phyloP scores from a whole-genome alignment of 2,888 invertebrate genomes.

The Desoria tigrina region DNA sequence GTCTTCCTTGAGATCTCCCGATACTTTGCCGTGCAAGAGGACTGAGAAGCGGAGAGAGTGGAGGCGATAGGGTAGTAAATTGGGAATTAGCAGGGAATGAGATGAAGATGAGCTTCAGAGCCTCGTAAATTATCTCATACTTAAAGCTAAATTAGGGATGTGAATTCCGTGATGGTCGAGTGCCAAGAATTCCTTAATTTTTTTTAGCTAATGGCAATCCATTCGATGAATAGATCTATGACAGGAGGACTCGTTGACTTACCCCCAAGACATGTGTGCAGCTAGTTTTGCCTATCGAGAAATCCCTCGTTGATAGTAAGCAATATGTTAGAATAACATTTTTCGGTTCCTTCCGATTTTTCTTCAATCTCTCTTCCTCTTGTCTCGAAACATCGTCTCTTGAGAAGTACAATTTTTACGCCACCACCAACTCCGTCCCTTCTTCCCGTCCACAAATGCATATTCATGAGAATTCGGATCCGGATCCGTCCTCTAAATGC shows the following conservation, averaged over 20 bases:
- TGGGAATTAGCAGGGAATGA: conserved; percentile 18
- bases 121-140: conserved; percentile 39
- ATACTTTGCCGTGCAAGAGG: too few species aligned
- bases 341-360: conserved; percentile 1
- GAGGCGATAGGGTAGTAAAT: conserved; percentile 5
- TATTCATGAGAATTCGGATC: too few species aligned
- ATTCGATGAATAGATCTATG: background rate
- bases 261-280: background rate
- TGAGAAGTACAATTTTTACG: too few species aligned
- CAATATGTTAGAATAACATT: conserved; percentile 12
- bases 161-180: conserved; percentile 35
- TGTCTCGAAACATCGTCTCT: background rate
- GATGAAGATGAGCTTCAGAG: conserved; percentile 19
- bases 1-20: background rate
- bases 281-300: conserved; percentile 4
- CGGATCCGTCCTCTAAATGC: too few species aligned
- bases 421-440: too few species aligned
- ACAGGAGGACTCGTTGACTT: conserved; percentile 1
- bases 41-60: too few species aligned
- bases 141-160: conserved; percentile 43
- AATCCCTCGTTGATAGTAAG: conserved; percentile 10
- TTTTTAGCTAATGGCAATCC: conserved; percentile 19
- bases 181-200: conserved; percentile 39
- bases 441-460: too few species aligned
- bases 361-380: background rate